Evolutionary conservation across 2,888 invertebrate species (phyloP), one percentile per base, ranked within the genome.

Genomic region (Hirtodrosophila trivittata): DNA sequence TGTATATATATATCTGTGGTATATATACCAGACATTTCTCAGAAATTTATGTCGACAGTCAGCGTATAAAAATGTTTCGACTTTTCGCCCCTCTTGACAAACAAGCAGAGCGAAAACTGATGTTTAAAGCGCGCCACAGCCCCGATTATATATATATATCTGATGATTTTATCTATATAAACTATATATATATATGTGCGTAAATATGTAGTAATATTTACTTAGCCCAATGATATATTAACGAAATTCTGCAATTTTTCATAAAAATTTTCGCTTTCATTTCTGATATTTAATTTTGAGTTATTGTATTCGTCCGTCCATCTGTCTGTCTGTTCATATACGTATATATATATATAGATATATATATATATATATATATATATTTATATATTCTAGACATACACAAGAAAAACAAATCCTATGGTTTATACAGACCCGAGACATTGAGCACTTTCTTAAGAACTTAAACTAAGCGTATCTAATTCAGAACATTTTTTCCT

Each of bases 121-220:
- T 81, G 77, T 81, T 63, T 66, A 73, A 86, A 80, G 81, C 81
- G 62, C 78, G 78, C 80, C 78, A 63, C 39, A 35, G 52, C n/a
- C 35, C 12, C 21, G 35, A 18, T 30, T 42, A 46, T 8, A 39
- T 54, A 43, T 30, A 41, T 41, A 51, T 8, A 55, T 25, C 5
- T 26, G 16, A 4, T 25, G 6, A 28, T 8, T 9, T 8, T 63
- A 60, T 51, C 35, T 33, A 21, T 10, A 41, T 50, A 49, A 38
- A 38, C 8, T 38, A 46, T 49, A 47, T 46, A 55, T 54, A 58
- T 41, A 35, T 62, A 42, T 18, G 10, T 13, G 26, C 8, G 12
- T 39, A 26, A 18, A 41, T 32, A 32, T 33, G 28, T 33, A 45
- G 12, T 47, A 46, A 47, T 46, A 62, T 59, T 66, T 62, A 62